Base-by-base conservation (phyloP, 2,113 vertebrate species). In the Brachypodius melanocephalos region DNA sequence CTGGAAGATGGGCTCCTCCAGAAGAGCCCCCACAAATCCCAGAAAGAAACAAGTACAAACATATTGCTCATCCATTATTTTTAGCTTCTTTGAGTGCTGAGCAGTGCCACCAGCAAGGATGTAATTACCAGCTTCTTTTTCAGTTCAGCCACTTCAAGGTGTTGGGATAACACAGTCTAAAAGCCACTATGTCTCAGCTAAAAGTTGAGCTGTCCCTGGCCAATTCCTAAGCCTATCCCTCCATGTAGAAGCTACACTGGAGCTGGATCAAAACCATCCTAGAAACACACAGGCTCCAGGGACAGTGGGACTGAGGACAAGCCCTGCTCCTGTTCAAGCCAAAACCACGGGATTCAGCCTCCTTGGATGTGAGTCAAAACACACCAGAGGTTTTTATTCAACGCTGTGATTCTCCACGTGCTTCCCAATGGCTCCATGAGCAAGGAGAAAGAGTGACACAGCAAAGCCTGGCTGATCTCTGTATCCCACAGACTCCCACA, bases 361-460 rank as follows among this genome's bases (percentile, higher is more conserved):
- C 62, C 43, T 7, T 6, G 4, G 52, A 34, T 7, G 31, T 0
- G 4, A 58, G 10, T 21, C 48, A 72, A 63, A 54, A 45, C 6
- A 22, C 59, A 59, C 3, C 52, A 49, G 73, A 49, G 48, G 29
- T 12, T 87, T 87, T 81, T 54, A 76, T 76, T 76, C 26, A 54
- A 16, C 0, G 9, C 52, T 8, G 52, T 1, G 13, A 8, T 42
- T 42, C 86, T 59, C 48, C 89, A 29, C 3, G 18, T 7, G 73
- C 68, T 72, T 74, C 67, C 77, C 72, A 12, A 40, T 0, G 3
- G 62, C 59, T 77, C 8, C 24, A 0, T 0, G 26, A 49, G 24
- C 22, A 22, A 21, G 1, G 12, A 25, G 28, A 26, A 4, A 21
- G 29, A 61, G 26, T 11, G 61, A 66, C 67, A 28, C 29, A 48